Base-by-base conservation (phyloP, 2,113 vertebrate genomes). In the Phaetusa simplex region DNA sequence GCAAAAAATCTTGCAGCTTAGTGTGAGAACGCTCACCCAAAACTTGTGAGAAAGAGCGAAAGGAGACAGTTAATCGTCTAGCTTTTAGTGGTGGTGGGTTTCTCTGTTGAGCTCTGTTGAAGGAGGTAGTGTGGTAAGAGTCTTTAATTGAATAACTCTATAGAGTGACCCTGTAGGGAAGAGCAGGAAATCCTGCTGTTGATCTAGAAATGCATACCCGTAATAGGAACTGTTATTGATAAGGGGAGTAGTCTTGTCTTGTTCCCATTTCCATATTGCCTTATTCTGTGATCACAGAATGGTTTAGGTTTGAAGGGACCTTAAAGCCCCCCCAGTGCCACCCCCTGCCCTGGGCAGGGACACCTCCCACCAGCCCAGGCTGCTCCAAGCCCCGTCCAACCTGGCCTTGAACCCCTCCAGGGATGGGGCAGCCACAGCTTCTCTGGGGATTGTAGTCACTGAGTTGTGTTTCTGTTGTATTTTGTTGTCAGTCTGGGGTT, bases 61-160 rank as follows among this genome's bases (percentile, higher is more conserved):
- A 72, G 19, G 47, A 32, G 58, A 6, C 6, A 8, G 20, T 26
- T 76, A n/a, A 67, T 50, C 30, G 22, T 62, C 19, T 26, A 14
- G 2, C 12, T 29, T 43, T n/a, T 5, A 8, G 1, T 45, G 47
- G 11, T 18, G 32, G 3, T 55, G 43, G 43, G 12, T 12, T 56
- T 27, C 36, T 42, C 49, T 73, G 21, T 6, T 45, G 45, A 55
- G 42, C 30, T 58, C 23, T 83, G 20, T 21, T 38, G 56, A 24
- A 53, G 40, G 50, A 61, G 9, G 12, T 27, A 5, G 9, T 11
- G 19, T 32, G 17, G 7, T 40, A 17, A 34, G 36, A 55, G 34
- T 36, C 1, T 42, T 71, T 36, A 1, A 3, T 17, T 40, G 22
- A 36, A 4, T 30, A 43, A 7, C 1, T 17, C 2, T 4, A 1